phyloP scores from a whole-genome alignment of 2,797 vertebrate species.

The Novumbra hubbsi region DNA sequence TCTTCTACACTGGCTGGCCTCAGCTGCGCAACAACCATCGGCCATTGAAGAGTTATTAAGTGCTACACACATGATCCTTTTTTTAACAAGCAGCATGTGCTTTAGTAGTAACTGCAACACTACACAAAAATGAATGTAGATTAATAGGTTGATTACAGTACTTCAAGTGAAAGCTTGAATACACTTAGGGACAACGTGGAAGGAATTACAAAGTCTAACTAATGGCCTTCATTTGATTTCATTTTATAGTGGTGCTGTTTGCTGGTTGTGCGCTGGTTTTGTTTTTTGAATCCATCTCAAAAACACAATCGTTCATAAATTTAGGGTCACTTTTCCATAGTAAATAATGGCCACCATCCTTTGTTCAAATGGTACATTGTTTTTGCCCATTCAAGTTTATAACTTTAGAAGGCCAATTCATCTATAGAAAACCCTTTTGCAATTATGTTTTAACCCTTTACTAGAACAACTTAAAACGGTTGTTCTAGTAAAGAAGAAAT shows the following conservation, averaged over 20 bases:
- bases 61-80: neutral
- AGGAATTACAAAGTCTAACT: neutral
- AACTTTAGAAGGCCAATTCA: too few relatives aligned
- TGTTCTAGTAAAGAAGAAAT: too few relatives aligned
- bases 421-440: too few relatives aligned
- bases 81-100: neutral
- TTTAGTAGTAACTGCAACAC: neutral
- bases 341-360: too few relatives aligned
- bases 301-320: too few relatives aligned
- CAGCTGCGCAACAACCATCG: neutral
- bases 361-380: too few relatives aligned
- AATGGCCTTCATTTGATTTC: neutral
- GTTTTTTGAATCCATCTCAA: too few relatives aligned
- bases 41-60: neutral
- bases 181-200: neutral
- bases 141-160: neutral
- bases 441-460: too few relatives aligned
- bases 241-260: neutral
- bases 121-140: neutral
- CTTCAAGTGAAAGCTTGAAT: neutral
- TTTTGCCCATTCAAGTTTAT: too few relatives aligned
- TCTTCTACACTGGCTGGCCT: neutral
- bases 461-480: too few relatives aligned
- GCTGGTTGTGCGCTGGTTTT: neutral
- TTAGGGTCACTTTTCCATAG: too few relatives aligned